Evolutionary conservation across 2,888 invertebrate species (phyloP).

Genomic region (Monoplex corrugatus): DNA sequence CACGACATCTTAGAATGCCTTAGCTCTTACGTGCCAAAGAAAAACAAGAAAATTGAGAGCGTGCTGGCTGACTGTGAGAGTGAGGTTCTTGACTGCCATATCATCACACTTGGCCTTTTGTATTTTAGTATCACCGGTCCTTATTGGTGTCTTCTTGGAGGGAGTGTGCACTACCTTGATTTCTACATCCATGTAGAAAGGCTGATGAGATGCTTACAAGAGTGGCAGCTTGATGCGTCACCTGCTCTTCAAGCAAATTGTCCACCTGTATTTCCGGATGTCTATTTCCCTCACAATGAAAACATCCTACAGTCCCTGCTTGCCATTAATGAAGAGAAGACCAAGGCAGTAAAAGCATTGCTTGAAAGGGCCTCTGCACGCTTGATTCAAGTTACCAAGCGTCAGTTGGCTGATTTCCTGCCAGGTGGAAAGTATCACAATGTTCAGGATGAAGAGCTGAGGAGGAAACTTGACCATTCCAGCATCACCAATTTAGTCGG

Average conservation of each 20-base stretch:
- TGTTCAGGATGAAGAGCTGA: too few species aligned
- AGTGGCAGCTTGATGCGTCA: constrained; percentile 9
- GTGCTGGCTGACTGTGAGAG: constrained; percentile 8
- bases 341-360: too few species aligned
- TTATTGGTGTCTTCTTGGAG: constrained; percentile 39
- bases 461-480: too few species aligned
- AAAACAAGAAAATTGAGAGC: neutral
- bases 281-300: neutral
- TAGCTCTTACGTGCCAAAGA: neutral
- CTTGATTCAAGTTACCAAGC: too few species aligned
- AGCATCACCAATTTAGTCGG: too few species aligned
- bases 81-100: constrained; percentile 22
- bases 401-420: too few species aligned
- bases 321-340: too few species aligned
- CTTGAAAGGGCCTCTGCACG: too few species aligned
- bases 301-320: constrained; percentile 30
- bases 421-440: too few species aligned
- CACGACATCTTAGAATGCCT: constrained; percentile 12
- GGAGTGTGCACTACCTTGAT: constrained; percentile 34
- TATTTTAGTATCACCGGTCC: constrained; percentile 38
- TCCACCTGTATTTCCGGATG: neutral
- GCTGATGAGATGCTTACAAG: neutral
- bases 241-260: neutral
- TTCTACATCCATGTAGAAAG: constrained; percentile 25
- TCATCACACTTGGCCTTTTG: constrained; percentile 33